Base-by-base conservation (phyloP, 2,797 vertebrate genomes). In the Cyclopterus lumpus region DNA sequence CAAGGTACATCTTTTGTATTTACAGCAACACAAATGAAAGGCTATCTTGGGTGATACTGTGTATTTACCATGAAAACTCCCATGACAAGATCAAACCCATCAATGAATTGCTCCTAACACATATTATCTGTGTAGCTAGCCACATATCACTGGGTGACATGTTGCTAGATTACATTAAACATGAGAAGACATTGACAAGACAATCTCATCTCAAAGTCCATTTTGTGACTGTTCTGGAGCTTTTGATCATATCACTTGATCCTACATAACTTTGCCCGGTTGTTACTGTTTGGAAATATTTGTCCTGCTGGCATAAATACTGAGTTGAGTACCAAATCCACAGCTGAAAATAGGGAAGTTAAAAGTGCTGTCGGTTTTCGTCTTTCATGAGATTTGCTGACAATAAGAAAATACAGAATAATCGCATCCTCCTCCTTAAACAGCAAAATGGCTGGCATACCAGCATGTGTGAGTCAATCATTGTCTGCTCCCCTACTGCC, bases 401-500 rank as follows among this genome's bases (percentile, higher is more conserved):
- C 32, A 62, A 32, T 53, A 28, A 61, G 2, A 54, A 46, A n/a
- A n/a, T 10, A 28, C 53, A 48, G 62, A 58, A 36, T 58, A 59
- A 66, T 49, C 32, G 0, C 61, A 34, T 11, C 22, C 24, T 48
- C 4, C 48, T 58, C 5, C 16, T 36, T 28, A 11, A 62, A 48
- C 5, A 36, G n/a, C 16, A 36, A 28, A 63, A 46, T 49, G 32
- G 36, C 28, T 58, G 26, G 44, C 49, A 42, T 22, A 18, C 40
- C 28, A 42, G 7, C 54, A 18, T 40, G 30, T 22, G 8, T 54
- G 30, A 60, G 32, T 34, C 1, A 26, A 32, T 40, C 32, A 16
- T 22, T 55, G n/a, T 46, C 48, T 73, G 59, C 49, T 57, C 28
- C 28, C 22, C 24, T 61, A 34, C n/a, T 40, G 32, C 51, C 71